Percentiles rank a stretch among this genome's conserved stretches.
These are phyloP conservation scores for Cyclophora punctaria DNA, from an alignment of 2,888 invertebrate species.

Conservation along the genomic window DNA sequence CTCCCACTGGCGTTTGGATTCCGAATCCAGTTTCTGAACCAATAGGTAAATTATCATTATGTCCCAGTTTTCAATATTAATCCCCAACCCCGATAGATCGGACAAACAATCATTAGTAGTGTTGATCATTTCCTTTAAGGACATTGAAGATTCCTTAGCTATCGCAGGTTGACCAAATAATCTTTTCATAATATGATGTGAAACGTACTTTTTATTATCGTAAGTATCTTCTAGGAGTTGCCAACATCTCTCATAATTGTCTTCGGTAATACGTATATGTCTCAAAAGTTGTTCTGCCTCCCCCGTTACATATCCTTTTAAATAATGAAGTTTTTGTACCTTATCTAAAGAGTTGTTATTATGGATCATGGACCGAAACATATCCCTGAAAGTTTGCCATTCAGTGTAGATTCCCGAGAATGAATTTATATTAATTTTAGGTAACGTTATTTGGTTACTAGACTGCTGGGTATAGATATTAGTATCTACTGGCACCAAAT, in stretches of 20 bases:
- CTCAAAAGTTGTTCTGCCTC: conserved; percentile 20
- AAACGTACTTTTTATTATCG: conserved; percentile 17
- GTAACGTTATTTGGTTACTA: neutral
- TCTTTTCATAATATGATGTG: conserved; percentile 11
- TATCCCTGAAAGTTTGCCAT: conserved; percentile 17
- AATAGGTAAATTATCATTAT: conserved; percentile 15
- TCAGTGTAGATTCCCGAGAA: conserved; percentile 20
- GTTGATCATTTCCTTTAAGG: conserved; percentile 13
- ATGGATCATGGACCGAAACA: conserved; percentile 17
- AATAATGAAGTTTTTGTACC: conserved; percentile 20
- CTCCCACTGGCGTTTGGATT: conserved; percentile 18
- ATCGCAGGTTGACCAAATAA: neutral
- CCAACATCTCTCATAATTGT: conserved; percentile 18
- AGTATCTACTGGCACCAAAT: neutral
- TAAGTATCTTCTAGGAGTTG: conserved; percentile 11
- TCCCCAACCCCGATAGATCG: conserved; percentile 5
- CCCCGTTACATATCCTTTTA: conserved; percentile 15
- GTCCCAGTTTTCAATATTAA: conserved; percentile 16
- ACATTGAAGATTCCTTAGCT: conserved; percentile 11
- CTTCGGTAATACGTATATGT: conserved; percentile 8
- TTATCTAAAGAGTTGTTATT: conserved; percentile 14
- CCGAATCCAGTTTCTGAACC: conserved; percentile 13
- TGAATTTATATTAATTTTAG: neutral
- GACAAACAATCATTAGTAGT: conserved; percentile 17
- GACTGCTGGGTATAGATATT: neutral